phyloP scores from a whole-genome alignment of 2,797 vertebrate species.

The Sebastolobus alascanus region DNA sequence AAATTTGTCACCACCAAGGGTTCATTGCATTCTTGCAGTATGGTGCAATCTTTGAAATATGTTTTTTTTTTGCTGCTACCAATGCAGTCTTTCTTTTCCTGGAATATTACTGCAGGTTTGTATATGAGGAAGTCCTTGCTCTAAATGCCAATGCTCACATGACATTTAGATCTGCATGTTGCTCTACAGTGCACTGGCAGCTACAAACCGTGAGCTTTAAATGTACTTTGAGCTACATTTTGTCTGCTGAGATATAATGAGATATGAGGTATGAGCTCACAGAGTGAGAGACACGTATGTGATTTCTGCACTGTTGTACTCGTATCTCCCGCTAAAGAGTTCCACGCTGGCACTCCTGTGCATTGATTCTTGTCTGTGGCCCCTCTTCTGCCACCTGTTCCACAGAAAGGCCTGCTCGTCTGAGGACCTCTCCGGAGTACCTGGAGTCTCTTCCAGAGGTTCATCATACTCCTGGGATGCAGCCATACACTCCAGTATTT shows the following conservation, averaged over 20 bases:
- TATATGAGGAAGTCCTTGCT: conserved; percentile 48
- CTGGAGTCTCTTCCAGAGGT: conserved; percentile 50
- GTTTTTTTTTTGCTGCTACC: conserved; percentile 41
- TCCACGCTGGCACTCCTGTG: conserved; percentile 85
- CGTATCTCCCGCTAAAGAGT: conserved; percentile 85
- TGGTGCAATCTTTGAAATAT: conserved; percentile 30
- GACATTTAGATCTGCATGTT: conserved; percentile 39
- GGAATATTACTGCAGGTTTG: conserved; percentile 36
- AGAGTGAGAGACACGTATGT: conserved; percentile 87
- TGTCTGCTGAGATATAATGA: conserved; percentile 65
- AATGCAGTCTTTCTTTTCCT: conserved; percentile 46
- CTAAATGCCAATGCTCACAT: conserved; percentile 44
- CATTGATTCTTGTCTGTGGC: conserved; percentile 65
- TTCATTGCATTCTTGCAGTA: conserved; percentile 49
- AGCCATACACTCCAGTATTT: conserved; percentile 56
- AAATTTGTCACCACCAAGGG: conserved; percentile 34
- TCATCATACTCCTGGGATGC: conserved; percentile 60
- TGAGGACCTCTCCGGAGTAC: conserved; percentile 61
- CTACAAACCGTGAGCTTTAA: conserved; percentile 59
- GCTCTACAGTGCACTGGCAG: conserved; percentile 47
- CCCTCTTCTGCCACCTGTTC: conserved; percentile 83
- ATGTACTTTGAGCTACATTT: conserved; percentile 77
- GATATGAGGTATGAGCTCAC: conserved; percentile 74
- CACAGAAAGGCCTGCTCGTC: conserved; percentile 82
- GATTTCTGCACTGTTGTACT: conserved; percentile 88